Percentiles rank a stretch among this genome's conserved stretches.
Evolutionary conservation across 35 echinoderm and acorn worm genomes (phyloP).

Genomic region (Amphiura filiformis): DNA sequence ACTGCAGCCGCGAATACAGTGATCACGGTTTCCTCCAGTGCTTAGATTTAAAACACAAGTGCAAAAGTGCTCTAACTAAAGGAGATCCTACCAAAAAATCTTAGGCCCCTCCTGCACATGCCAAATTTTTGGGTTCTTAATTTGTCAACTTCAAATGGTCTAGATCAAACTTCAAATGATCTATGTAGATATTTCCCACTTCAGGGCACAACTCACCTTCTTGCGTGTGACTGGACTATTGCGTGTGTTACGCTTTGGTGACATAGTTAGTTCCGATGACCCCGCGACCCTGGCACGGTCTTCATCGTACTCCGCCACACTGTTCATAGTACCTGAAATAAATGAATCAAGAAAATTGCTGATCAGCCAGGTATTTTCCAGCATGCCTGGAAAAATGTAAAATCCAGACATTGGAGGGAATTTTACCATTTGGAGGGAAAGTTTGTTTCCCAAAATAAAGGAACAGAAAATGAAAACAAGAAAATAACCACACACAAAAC

Average conservation of each 20-base stretch:
- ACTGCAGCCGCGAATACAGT: no score
- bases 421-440: not conserved
- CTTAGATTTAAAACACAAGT: no score
- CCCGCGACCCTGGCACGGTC: not conserved
- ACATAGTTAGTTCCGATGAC: not conserved
- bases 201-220: not conserved
- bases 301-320: not conserved
- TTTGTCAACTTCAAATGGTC: no score
- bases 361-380: not conserved
- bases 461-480: no score
- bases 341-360: not conserved
- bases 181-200: no score
- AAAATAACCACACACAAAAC: not conserved
- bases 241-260: not conserved
- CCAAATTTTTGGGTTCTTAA: no score
- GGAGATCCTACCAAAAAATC: no score
- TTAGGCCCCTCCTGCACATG: no score
- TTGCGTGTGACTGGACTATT: not conserved
- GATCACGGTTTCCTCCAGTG: no score
- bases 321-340: not conserved
- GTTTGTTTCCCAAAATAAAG: no score
- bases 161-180: no score
- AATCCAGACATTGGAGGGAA: not conserved
- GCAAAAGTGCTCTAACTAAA: no score
- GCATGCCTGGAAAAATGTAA: not conserved